Evolutionary conservation across 2,888 invertebrate genomes (phyloP).

Genomic region (Nomada flava): DNA sequence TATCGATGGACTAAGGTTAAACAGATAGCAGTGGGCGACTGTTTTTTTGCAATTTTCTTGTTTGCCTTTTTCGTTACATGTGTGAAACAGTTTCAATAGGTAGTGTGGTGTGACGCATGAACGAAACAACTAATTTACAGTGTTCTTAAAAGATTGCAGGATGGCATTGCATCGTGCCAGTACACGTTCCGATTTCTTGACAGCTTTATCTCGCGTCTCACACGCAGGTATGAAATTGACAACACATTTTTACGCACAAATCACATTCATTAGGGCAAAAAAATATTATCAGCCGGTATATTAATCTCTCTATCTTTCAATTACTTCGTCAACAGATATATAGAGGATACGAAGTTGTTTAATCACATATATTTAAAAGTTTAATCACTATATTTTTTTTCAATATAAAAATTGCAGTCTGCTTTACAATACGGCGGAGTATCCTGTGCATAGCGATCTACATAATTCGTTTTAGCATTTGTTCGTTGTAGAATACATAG

Average conservation of each 20-base stretch:
- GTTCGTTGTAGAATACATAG: too few relatives aligned
- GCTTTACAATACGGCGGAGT: too few relatives aligned
- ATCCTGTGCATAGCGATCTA: too few relatives aligned
- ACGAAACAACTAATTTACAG: slow-evolving; percentile 1
- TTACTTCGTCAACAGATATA: too few relatives aligned
- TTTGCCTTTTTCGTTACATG: background rate
- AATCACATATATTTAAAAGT: too few relatives aligned
- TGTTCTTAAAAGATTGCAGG: background rate
- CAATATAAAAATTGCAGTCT: too few relatives aligned
- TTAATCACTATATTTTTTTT: too few relatives aligned
- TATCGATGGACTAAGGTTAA: slow-evolving; percentile 14
- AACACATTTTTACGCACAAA: slow-evolving; percentile 13
- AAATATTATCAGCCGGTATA: too few relatives aligned
- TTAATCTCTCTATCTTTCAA: background rate
- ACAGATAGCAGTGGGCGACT: background rate
- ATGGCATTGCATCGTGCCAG: slow-evolving; percentile 73
- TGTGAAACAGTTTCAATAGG: background rate
- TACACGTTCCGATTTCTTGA: slow-evolving; percentile 59
- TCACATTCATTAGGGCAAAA: too few relatives aligned
- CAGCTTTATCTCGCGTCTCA: slow-evolving; percentile 59
- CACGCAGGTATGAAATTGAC: slow-evolving; percentile 66
- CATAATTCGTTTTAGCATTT: too few relatives aligned
- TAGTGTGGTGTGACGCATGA: background rate
- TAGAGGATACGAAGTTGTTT: too few relatives aligned
- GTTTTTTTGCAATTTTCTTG: background rate